These are phyloP conservation scores for Nemapogon koenigi DNA, from an alignment of 2,888 invertebrate species.

Conservation along the genomic window DNA sequence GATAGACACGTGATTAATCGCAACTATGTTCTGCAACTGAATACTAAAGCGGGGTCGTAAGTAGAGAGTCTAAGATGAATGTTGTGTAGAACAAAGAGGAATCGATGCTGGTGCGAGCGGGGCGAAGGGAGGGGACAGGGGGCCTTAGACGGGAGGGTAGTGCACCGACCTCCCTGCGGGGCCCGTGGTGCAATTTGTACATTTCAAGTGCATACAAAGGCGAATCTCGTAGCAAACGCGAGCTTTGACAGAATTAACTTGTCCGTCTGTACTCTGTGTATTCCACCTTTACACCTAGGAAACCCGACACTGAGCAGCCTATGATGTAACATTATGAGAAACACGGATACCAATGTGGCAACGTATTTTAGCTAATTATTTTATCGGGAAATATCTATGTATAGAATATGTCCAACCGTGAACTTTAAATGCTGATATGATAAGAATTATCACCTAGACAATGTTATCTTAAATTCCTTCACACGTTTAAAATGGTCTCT, in stretches of 20 bases:
- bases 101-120: constrained; percentile 44
- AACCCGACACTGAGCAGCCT: too few species aligned
- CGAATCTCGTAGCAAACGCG: constrained; percentile 40
- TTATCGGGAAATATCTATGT: too few species aligned
- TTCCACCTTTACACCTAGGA: too few species aligned
- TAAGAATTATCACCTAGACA: too few species aligned
- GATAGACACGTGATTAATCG: constrained; percentile 7
- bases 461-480: too few species aligned
- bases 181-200: constrained; percentile 62
- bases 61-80: constrained; percentile 58
- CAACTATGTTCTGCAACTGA: constrained; percentile 21
- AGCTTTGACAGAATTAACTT: constrained; percentile 64
- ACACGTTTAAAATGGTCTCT: too few species aligned
- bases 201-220: constrained; percentile 64
- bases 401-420: too few species aligned
- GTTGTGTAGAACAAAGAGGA: constrained; percentile 53
- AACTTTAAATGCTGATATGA: too few species aligned
- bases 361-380: too few species aligned
- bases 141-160: constrained; percentile 36
- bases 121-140: constrained; percentile 27
- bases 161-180: constrained; percentile 51
- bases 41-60: constrained; percentile 54
- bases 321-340: too few species aligned
- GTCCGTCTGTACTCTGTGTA: too few species aligned
- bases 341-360: too few species aligned